A percentile compares a stretch with the other conserved stretches of the same genome.
These are phyloP conservation scores for Fringilla coelebs DNA, from an alignment of 2,797 vertebrate genomes.

Conservation along the genomic window DNA sequence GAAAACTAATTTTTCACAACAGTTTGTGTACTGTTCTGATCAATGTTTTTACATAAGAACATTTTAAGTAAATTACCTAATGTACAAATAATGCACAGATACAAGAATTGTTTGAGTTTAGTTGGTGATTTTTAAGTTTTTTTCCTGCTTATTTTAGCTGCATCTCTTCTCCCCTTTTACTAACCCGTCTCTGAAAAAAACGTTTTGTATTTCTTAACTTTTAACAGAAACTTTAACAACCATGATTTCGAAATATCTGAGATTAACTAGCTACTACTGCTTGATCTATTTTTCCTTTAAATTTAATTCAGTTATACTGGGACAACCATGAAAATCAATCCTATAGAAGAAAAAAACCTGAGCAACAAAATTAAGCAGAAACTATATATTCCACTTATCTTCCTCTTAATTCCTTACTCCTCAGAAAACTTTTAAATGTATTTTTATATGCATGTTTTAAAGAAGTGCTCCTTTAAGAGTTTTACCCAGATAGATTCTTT, in stretches of 20 bases:
- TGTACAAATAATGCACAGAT: background rate
- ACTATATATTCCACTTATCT: background rate
- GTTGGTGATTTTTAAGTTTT: background rate
- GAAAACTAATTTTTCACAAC: no score
- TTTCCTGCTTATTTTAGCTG: background rate
- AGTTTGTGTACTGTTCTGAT: background rate
- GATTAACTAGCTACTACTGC: background rate
- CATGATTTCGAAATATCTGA: background rate
- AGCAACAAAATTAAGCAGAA: background rate
- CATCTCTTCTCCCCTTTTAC: background rate
- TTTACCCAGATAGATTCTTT: background rate
- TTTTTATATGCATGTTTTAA: background rate
- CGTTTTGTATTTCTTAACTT: background rate
- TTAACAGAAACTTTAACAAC: background rate
- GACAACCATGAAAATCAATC: background rate
- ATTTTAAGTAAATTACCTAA: background rate
- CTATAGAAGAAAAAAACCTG: background rate
- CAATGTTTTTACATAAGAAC: background rate
- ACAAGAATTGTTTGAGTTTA: background rate
- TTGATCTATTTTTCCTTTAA: background rate
- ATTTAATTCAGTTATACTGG: background rate
- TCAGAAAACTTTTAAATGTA: background rate
- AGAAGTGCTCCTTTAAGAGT: background rate
- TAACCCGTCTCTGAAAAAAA: background rate
- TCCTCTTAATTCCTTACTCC: background rate